Evolutionary conservation across 2,888 invertebrate species (phyloP).

Genomic region (Phymatocera aterrima): DNA sequence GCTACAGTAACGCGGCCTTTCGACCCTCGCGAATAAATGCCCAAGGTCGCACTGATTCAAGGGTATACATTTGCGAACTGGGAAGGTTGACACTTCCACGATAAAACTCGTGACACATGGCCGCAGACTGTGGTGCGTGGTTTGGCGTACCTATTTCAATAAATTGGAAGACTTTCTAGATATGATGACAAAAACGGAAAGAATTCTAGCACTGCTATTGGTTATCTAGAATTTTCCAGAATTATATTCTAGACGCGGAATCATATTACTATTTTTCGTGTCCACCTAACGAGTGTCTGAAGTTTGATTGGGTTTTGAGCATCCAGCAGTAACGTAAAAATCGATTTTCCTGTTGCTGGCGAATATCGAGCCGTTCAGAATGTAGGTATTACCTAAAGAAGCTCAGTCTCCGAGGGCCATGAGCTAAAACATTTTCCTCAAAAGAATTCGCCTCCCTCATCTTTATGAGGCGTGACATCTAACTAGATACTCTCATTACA

Average conservation of each 20-base stretch:
- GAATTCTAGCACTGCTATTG: not conserved
- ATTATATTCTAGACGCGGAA: not conserved
- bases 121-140: not conserved
- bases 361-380: too few species aligned
- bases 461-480: too few species aligned
- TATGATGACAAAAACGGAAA: not conserved
- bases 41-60: constrained; percentile 14
- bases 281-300: too few species aligned
- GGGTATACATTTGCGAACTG: not conserved
- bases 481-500: too few species aligned
- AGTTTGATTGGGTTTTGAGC: too few species aligned
- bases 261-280: too few species aligned
- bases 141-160: not conserved
- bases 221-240: not conserved
- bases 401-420: too few species aligned
- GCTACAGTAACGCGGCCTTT: constrained; percentile 22
- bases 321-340: too few species aligned
- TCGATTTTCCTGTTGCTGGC: too few species aligned
- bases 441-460: too few species aligned
- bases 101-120: constrained; percentile 12
- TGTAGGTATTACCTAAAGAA: too few species aligned
- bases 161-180: not conserved
- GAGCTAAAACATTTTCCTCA: too few species aligned
- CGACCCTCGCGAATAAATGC: constrained; percentile 12
- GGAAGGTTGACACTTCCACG: constrained; percentile 2